Conservation (phyloP, 64 coral and sea anemone genomes). For the Actinia tenebrosa region DNA sequence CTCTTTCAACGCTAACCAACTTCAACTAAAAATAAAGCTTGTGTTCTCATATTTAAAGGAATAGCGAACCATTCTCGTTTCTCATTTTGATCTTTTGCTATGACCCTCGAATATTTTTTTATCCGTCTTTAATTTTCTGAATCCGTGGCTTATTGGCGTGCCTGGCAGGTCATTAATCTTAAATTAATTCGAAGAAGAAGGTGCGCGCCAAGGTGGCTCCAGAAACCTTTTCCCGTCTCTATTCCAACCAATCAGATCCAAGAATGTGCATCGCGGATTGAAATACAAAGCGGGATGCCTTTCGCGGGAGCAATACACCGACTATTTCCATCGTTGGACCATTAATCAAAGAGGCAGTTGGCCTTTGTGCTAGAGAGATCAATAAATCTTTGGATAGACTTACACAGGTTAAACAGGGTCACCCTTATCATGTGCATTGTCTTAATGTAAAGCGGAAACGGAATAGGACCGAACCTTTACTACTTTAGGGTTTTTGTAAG, state of each 20-base stretch:
- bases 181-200: background rate
- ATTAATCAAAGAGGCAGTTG: constrained; percentile 18
- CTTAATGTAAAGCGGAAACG: constrained; percentile 14
- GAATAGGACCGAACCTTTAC: constrained; percentile 12
- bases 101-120: background rate
- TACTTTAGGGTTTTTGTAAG: background rate
- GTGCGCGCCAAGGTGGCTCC: constrained; percentile 24
- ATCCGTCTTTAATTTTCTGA: background rate
- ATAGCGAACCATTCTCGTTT: background rate
- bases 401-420: constrained; percentile 29
- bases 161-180: constrained; percentile 38
- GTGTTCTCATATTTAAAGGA: background rate
- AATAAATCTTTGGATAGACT: constrained; percentile 4
- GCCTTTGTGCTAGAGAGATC: constrained; percentile 3
- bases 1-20: background rate
- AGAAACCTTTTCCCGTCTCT: background rate
- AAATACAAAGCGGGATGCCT: constrained; percentile 13
- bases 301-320: background rate
- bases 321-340: constrained; percentile 13
- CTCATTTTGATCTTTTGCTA: background rate
- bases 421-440: background rate
- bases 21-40: background rate
- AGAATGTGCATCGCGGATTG: background rate
- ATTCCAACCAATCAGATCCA: constrained; percentile 8
- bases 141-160: background rate